A percentile compares a stretch with the other conserved stretches of the same genome.
phyloP scores from a whole-genome alignment of 1,140 invertebrate species.

The Delia radicum region DNA sequence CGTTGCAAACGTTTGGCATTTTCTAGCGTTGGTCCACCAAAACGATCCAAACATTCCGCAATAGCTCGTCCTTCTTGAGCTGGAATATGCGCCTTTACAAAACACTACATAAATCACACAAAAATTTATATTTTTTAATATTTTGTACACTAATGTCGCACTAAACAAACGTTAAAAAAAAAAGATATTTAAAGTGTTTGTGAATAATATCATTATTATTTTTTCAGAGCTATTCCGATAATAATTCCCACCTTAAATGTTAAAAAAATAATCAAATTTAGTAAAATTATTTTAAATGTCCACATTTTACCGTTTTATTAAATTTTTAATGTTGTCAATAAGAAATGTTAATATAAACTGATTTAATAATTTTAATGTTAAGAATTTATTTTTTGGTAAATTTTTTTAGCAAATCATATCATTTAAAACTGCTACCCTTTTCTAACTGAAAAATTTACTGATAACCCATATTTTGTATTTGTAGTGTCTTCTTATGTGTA shows the following conservation, averaged over 20 bases:
- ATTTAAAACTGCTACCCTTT: neutral
- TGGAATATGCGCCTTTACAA: neutral
- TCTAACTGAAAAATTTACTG: neutral
- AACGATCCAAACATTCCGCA: slow-evolving; percentile 35
- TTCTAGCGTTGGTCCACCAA: slow-evolving; percentile 35
- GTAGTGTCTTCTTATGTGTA: no score
- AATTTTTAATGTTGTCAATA: neutral
- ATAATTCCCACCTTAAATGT: neutral
- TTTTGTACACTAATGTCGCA: neutral
- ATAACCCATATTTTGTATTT: neutral
- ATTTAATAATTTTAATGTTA: neutral
- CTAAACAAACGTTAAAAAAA: no score
- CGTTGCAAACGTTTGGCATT: slow-evolving; percentile 36
- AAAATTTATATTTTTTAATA: neutral
- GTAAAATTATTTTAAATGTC: neutral
- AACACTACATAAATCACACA: neutral
- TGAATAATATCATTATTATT: no score
- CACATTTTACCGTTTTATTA: neutral
- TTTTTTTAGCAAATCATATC: slow-evolving; percentile 9
- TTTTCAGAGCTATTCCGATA: no score
- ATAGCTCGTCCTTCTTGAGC: slow-evolving; percentile 11
- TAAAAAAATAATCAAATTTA: neutral
- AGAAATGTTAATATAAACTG: slow-evolving; percentile 4
- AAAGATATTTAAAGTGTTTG: no score
- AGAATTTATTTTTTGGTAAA: neutral